These are phyloP conservation scores for Craniophora ligustri DNA, from an alignment of 2,888 invertebrate genomes.

Conservation along the genomic window DNA sequence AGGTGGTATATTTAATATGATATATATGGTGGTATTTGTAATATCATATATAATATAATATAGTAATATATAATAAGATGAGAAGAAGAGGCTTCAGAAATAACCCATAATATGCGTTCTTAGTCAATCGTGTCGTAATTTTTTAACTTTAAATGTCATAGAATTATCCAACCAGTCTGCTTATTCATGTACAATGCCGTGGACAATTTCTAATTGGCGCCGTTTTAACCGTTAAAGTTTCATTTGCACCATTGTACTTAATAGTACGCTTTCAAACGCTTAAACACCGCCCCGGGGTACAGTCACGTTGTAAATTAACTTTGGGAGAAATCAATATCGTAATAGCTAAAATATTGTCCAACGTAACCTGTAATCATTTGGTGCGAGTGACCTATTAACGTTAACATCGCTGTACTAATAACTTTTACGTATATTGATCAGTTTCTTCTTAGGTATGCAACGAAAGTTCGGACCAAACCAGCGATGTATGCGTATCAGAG, in stretches of 20 bases:
- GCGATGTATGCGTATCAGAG: conserved; percentile 8
- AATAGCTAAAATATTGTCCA: conserved; percentile 76
- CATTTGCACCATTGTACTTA: conserved; percentile 60
- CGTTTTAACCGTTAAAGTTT: conserved; percentile 52
- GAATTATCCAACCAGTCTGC: not conserved
- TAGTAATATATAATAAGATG: too few relatives aligned
- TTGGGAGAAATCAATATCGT: conserved; percentile 77
- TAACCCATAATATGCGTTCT: too few relatives aligned
- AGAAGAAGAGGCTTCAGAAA: too few relatives aligned
- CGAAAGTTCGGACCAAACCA: not conserved
- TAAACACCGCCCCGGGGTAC: conserved; percentile 61
- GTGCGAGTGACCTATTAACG: conserved; percentile 55
- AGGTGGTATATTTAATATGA: too few relatives aligned
- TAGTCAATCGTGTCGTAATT: too few relatives aligned
- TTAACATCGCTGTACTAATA: not conserved
- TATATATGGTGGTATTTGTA: too few relatives aligned
- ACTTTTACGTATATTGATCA: conserved; percentile 10
- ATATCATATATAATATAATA: too few relatives aligned
- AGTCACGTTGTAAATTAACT: conserved; percentile 68
- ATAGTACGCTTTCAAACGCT: conserved; percentile 67
- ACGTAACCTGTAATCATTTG: conserved; percentile 65
- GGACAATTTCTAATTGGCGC: conserved; percentile 36
- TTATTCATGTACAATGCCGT: not conserved
- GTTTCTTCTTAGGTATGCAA: not conserved
- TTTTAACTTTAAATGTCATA: not conserved